Evolutionary conservation across 1,140 invertebrate species (phyloP), one percentile per base, ranked within the genome.

Genomic region (Euura saliciscinereae): DNA sequence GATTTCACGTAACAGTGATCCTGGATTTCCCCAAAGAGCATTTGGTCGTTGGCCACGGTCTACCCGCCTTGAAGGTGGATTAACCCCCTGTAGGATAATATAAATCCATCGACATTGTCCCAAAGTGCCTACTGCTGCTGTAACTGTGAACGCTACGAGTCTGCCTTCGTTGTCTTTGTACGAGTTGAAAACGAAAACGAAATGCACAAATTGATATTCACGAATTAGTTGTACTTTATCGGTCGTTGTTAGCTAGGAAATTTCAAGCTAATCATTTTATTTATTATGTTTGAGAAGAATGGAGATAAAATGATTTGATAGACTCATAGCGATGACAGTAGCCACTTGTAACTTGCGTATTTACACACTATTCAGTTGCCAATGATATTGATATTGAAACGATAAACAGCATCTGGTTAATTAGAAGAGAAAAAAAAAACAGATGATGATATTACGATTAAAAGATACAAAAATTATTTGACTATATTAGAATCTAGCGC

Each of bases 1-100:
- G 92, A 59, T 98, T 96, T 87, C 96, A 98, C 82, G 91, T 95
- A 43, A 94, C 95, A 8, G 94, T 96, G 45, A 92, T 96, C 71
- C 89, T 93, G 79, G 95, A 97, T 86, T 96, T 97, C 85, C 94
- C 94, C 45, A 91, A 91, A 67, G 94, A 96, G 82, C 90, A 93
- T 77, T 87, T 96, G 74, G 88, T 96, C 74, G 93, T 97, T 68
- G 90, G 91, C 72, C 90, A 90, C 77, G 87, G 85, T 78, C 82
- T 88, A 79, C 79, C 83, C 71, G 66, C 82, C 51, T 74, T 74
- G 11, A 87, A 88, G 71, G 73, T 76, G 76, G 86, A 88, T 83
- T 88, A 85, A 86, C 74, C 69, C 44, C 71, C 28, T 28, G 69
- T 74, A 75, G 73, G 74, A 81, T 80, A 78, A 78, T 78, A 80